Base-by-base conservation (phyloP, 2,113 vertebrate genomes). In the Podocnemis expansa region DNA sequence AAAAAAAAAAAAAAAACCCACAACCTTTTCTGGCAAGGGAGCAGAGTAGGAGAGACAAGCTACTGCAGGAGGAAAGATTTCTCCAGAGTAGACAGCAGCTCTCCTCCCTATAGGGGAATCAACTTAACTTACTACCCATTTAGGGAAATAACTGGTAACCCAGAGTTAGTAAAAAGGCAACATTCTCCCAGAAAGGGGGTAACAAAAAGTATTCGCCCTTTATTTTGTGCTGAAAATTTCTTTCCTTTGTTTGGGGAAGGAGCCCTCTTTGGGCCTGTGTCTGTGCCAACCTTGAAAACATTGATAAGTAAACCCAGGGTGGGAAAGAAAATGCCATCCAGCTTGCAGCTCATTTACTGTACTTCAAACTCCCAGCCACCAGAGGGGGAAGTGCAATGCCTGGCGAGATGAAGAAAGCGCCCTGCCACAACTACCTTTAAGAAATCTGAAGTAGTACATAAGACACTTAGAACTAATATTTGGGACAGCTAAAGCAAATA, bases 391-490 rank as follows among this genome's bases (percentile, higher is more conserved):
- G 63, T 38, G 34, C 19, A 17, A 67, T n/a, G 8, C 34, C 34
- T 38, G 34, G 34, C 7, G 19, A 67, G 34, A 67, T 17, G 21
- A 8, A 67, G 34, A 13, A 34, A n/a, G 19, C 21, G 34, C 17
- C 8, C 34, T 67, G 63, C 24, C 24, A 58, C 25, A 58, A 58
- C 25, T 25, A 58, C 25, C 34, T 19, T 21, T 34, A 54, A 86
- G 86, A 84, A 24, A 24, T 9, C 38, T 67, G 29, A 14, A 80
- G 58, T 45, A 88, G 67, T 95, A 76, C 16, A 90, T 84, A 83
- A 4, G 0, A 9, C 55, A 85, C 43, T 1, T 80, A 75, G 34
- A 3, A 75, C 3, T 0, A 0, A 11, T n/a, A 13, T 1, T 0
- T 14, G 24, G 52, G 38, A 52, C 13, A 34, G 14, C 52, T 41